Evolutionary conservation across 23 tunicate genomes (phyloP).

Genomic region (Ciona savignyi): DNA sequence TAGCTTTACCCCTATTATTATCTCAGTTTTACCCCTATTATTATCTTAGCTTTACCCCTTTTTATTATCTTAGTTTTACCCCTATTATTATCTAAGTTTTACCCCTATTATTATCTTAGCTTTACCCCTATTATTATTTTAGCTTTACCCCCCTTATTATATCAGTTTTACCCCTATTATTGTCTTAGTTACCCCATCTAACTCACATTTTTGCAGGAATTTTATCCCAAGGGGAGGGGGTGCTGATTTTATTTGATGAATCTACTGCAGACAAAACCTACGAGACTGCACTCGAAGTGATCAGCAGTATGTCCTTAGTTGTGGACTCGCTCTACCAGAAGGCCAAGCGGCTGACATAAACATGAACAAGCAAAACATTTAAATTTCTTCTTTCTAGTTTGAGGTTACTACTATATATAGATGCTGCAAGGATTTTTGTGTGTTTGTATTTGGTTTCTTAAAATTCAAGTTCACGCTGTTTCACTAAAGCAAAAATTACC

Average conservation of each 20-base stretch:
- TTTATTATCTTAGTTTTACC: too few species aligned
- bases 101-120: too few species aligned
- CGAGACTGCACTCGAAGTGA: slow-evolving; percentile 77
- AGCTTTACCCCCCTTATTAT: too few species aligned
- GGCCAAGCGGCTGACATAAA: slow-evolving; percentile 93
- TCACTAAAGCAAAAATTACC: too few species aligned
- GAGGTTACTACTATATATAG: slow-evolving; percentile 1
- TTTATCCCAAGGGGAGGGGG: slow-evolving; percentile 98
- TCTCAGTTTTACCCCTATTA: too few species aligned
- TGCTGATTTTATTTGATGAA: slow-evolving; percentile 82
- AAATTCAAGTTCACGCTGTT: background rate
- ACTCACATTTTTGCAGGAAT: slow-evolving; percentile 62
- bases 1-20: too few species aligned
- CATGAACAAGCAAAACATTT: background rate
- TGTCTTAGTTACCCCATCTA: too few species aligned
- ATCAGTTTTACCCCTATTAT: too few species aligned
- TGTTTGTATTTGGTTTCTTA: background rate
- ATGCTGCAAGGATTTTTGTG: background rate
- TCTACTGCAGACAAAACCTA: slow-evolving; percentile 78
- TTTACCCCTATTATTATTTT: too few species aligned
- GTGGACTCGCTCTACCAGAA: slow-evolving; percentile 97
- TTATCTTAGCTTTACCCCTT: too few species aligned
- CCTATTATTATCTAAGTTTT: too few species aligned
- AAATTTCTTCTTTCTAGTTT: background rate
- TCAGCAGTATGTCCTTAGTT: slow-evolving; percentile 70